Base-by-base conservation (phyloP, 1,140 invertebrate species). In the Holotrichia oblita region DNA sequence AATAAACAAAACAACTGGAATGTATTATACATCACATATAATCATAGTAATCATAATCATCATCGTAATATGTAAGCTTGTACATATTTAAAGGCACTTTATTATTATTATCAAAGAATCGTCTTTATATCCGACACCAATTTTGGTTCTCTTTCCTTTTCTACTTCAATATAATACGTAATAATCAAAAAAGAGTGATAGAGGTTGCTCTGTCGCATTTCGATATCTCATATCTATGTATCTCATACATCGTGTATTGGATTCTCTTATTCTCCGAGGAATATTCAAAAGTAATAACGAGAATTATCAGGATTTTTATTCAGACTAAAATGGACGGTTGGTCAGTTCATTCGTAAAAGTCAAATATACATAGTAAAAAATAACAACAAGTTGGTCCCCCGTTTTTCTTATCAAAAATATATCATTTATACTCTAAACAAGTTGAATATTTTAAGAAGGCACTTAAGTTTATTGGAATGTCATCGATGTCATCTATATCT, bases 401-500 rank as follows among this genome's bases (percentile, higher is more conserved):
- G n/a, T 14, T 20, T 17, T 64, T 8, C 17, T 64, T 64, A 64
- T 64, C 61, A 64, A 64, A 64, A 64, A 64, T 64, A n/a, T n/a
- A 64, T 64, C 61, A 64, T 64, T 6, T 20, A 22, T 24, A 64
- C n/a, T n/a, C n/a, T n/a, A n/a, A n/a, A 22, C 6, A 64, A 64
- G 7, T 64, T n/a, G n/a, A n/a, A n/a, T n/a, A 8, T 64, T 27
- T 22, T 64, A 64, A n/a, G 12, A 64, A 64, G 61, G 61, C 61
- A 64, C 61, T 64, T 64, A 64, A 22, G n/a, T 64, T 22, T 64
- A 64, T 64, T 64, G 61, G 61, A 64, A 64, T 64, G 61, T 64
- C 44, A 3, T 48, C n/a, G n/a, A n/a, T n/a, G n/a, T n/a, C n/a
- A n/a, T n/a, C n/a, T n/a, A n/a, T n/a, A n/a, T n/a, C n/a, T n/a